A percentile compares a stretch with the other conserved stretches of the same genome.
These are phyloP conservation scores for Rapana venosa DNA, from an alignment of 2,888 invertebrate genomes.

Conservation along the genomic window DNA sequence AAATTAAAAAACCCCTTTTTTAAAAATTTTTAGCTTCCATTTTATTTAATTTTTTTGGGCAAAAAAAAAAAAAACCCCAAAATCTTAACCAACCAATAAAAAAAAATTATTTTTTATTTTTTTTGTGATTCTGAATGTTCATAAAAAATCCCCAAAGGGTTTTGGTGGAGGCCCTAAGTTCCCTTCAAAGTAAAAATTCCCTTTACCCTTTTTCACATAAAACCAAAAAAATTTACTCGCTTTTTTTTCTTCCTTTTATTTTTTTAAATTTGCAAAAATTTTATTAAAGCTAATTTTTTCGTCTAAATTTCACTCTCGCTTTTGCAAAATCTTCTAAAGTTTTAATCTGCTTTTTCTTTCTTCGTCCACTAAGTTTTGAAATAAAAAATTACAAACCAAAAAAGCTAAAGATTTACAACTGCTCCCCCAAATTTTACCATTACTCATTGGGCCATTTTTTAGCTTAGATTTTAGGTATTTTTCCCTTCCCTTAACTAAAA, in stretches of 20 bases:
- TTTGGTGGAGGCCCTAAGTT: background rate
- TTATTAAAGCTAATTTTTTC: conserved; percentile 9
- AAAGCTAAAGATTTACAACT: background rate
- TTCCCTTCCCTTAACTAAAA: background rate
- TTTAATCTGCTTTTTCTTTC: background rate
- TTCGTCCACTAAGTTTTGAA: conserved; percentile 1
- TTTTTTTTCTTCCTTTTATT: conserved; percentile 1
- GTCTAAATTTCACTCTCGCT: background rate
- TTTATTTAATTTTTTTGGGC: conserved; percentile 7
- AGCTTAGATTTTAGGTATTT: background rate
- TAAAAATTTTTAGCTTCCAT: no score
- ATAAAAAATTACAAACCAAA: background rate
- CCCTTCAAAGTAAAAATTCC: background rate
- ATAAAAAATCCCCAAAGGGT: background rate
- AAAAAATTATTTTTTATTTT: background rate
- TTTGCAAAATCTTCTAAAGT: conserved; percentile 12
- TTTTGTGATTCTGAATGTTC: background rate
- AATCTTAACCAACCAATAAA: background rate
- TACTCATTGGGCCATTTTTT: background rate
- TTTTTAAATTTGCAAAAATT: conserved; percentile 1
- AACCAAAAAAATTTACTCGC: conserved; percentile 4
- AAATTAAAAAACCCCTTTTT: no score
- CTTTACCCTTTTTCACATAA: background rate
- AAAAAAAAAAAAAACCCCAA: background rate
- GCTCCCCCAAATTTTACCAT: background rate